A percentile compares a stretch with the other conserved stretches of the same genome.
These are phyloP conservation scores for Polypedilum vanderplanki DNA, from an alignment of 1,140 invertebrate species.

Conservation along the genomic window DNA sequence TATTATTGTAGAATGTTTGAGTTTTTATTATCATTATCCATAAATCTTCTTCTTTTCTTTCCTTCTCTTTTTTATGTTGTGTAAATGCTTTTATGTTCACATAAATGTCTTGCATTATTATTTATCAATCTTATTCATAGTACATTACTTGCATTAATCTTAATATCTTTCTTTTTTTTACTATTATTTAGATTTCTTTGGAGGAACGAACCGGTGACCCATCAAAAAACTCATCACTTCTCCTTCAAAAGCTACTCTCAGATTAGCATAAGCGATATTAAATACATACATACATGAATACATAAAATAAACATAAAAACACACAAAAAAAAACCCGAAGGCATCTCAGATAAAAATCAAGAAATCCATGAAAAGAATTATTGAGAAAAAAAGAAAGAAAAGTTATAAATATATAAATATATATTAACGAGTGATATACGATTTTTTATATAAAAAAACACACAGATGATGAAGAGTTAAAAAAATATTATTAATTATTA, in stretches of 20 bases:
- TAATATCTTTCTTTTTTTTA: not conserved
- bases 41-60: not conserved
- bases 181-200: conserved; percentile 30
- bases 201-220: conserved; percentile 32
- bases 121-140: not conserved
- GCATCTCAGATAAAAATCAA: conserved; percentile 22
- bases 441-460: conserved; percentile 3
- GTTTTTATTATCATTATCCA: not conserved
- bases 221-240: conserved; percentile 30
- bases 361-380: conserved; percentile 15
- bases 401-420: conserved; percentile 29
- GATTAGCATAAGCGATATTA: conserved; percentile 26
- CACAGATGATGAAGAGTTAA: not conserved
- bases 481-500: conserved; percentile 18
- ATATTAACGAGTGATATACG: conserved; percentile 30
- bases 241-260: conserved; percentile 30
- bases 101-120: conserved; percentile 2
- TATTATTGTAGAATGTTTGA: conserved; percentile 18
- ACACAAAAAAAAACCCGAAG: not conserved
- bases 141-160: not conserved
- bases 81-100: not conserved
- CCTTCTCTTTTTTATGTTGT: not conserved
- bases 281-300: not conserved
- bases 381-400: not conserved
- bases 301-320: not conserved